Conservation (phyloP, 2,888 invertebrate genomes). For the Oegoconia quadripuncta region DNA sequence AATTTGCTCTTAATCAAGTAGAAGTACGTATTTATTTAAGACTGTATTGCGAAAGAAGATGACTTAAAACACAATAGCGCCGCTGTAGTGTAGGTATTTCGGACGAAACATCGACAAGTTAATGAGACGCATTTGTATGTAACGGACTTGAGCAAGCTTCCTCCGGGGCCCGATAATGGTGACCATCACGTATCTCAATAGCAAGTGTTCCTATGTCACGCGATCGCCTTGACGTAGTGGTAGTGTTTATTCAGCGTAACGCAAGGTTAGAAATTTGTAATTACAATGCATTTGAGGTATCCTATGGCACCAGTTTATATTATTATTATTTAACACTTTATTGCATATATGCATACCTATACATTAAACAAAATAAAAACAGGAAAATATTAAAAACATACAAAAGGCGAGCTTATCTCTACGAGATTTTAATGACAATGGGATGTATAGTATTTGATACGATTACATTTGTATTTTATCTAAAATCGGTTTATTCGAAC, state of each 20-base stretch:
- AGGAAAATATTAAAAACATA: too few relatives aligned
- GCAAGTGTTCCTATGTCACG: slow-evolving; percentile 26
- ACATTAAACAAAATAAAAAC: too few relatives aligned
- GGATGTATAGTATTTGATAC: too few relatives aligned
- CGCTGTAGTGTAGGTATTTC: slow-evolving; percentile 43
- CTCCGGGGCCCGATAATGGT: slow-evolving; percentile 59
- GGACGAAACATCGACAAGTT: slow-evolving; percentile 67
- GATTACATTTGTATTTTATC: too few relatives aligned
- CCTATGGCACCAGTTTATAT: too few relatives aligned
- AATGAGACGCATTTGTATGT: slow-evolving; percentile 78
- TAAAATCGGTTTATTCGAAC: too few relatives aligned
- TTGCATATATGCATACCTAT: too few relatives aligned
- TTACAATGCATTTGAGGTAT: too few relatives aligned
- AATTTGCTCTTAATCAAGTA: neutral
- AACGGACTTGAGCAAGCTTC: slow-evolving; percentile 70
- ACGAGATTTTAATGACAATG: too few relatives aligned
- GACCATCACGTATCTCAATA: slow-evolving; percentile 47
- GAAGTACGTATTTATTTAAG: slow-evolving; percentile 1
- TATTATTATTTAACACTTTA: too few relatives aligned
- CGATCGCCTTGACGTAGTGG: slow-evolving; percentile 7
- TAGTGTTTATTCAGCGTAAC: neutral
- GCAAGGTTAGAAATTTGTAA: too few relatives aligned
- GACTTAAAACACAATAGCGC: slow-evolving; percentile 53
- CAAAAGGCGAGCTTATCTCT: too few relatives aligned
- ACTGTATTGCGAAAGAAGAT: slow-evolving; percentile 33